These are phyloP conservation scores for Artemia franciscana DNA, from an alignment of 1,140 invertebrate genomes.

Conservation along the genomic window DNA sequence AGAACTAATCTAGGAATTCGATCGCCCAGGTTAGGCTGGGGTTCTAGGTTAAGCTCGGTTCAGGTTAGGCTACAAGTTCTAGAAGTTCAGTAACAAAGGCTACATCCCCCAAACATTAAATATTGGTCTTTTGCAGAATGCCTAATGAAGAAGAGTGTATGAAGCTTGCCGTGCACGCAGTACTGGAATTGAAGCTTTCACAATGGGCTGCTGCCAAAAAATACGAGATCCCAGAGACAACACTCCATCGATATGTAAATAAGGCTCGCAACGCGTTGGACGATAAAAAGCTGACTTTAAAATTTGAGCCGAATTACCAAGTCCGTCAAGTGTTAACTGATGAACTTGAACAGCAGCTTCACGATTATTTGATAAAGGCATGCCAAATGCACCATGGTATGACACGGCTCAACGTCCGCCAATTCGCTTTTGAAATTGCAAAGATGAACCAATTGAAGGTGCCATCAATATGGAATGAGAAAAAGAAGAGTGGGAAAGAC, in stretches of 20 bases:
- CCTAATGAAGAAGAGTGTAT: neutral
- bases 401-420: neutral
- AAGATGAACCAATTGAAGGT: neutral
- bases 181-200: neutral
- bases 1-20: neutral
- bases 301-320: neutral
- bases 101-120: neutral
- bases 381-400: neutral
- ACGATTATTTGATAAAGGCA: neutral
- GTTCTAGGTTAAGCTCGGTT: no score
- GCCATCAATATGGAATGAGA: conserved; percentile 14
- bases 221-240: neutral
- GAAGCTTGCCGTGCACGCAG: neutral
- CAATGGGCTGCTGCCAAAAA: neutral
- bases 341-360: neutral
- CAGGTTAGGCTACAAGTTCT: neutral
- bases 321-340: neutral
- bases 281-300: neutral
- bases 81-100: neutral
- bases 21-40: neutral
- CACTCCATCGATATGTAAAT: neutral
- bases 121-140: neutral
- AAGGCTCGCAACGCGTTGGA: neutral
- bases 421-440: neutral
- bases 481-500: conserved; percentile 18